Base-by-base conservation (phyloP, 1,140 invertebrate species). In the Papilio polytes region DNA sequence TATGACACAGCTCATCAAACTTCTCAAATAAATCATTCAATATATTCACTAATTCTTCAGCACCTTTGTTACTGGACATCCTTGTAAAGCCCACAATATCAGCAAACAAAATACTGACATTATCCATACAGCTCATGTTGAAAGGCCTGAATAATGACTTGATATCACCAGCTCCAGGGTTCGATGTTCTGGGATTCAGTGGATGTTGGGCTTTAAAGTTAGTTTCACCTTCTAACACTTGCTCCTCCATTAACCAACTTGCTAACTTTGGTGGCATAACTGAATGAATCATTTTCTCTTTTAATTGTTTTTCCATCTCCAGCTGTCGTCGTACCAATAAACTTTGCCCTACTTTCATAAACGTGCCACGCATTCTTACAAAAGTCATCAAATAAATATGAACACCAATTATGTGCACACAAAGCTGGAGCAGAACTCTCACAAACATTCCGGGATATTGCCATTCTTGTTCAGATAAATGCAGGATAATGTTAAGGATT, bases 31-130 rank as follows among this genome's bases (percentile, higher is more conserved):
- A 94, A 95, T 99, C 98, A 92, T 99, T 99, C 2, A 99, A 95
- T 82, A 99, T 98, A 83, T 97, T 97, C 3, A 98, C 98, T 51
- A 98, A 94, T 93, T 98, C 97, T 87, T 98, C 98, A 76, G 98
- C 97, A 95, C 97, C 97, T 95, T 99, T 99, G 83, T 98, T 99
- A 66, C 98, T 99, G 73, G 98, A 98, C 99, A 99, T 99, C 89
- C 97, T 98, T 0, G 99, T 99, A 92, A 99, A 99, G 7, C 99
- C 99, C 22, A 99, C 98, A 89, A 99, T 99, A 92, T 99, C 99
- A 46, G 99, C 99, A 92, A 99, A 99, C n/a, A 99, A 92, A 87
- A 99, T 99, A 91, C 98, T 99, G 26, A 99, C 98, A 92, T 99
- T 98, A 81, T 98, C 97, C 98, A 99, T 99, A 53, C 97, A 97